phyloP scores from a whole-genome alignment of 2,113 vertebrate species.

The Pantherophis guttatus region DNA sequence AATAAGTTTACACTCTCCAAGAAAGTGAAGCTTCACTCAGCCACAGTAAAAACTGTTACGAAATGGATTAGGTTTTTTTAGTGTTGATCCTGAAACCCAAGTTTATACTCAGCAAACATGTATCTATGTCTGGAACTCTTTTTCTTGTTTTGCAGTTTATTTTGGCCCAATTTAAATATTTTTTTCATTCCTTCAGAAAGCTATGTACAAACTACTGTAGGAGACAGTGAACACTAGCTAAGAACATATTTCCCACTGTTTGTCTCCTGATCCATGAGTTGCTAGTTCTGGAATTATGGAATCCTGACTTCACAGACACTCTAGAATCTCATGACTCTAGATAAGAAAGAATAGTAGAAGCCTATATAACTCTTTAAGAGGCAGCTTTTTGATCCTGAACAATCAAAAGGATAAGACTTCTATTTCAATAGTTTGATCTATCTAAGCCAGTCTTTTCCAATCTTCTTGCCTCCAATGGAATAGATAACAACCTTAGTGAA shows the following conservation, averaged over 20 bases:
- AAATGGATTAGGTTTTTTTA: not conserved
- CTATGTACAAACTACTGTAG: not conserved
- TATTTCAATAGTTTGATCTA: not conserved
- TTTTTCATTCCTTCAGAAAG: not conserved
- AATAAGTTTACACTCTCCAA: constrained; percentile 51
- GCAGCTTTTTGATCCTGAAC: not conserved
- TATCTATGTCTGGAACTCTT: not conserved
- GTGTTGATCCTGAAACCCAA: not conserved
- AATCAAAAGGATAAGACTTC: not conserved
- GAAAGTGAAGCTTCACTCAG: constrained; percentile 4
- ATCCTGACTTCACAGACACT: not conserved
- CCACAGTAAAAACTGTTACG: not conserved
- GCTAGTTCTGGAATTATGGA: not conserved
- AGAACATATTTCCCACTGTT: not conserved
- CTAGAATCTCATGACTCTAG: not conserved
- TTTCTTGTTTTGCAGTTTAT: not conserved
- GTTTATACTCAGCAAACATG: not conserved
- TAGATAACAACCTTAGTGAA: not conserved
- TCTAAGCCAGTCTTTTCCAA: not conserved
- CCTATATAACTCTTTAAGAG: not conserved
- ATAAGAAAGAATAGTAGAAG: not conserved
- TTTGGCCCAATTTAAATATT: not conserved
- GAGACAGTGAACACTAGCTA: not conserved
- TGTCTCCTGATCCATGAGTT: not conserved
- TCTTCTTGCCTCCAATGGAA: not conserved